phyloP scores from a whole-genome alignment of 2,113 vertebrate species.

The Notechis scutatus region DNA sequence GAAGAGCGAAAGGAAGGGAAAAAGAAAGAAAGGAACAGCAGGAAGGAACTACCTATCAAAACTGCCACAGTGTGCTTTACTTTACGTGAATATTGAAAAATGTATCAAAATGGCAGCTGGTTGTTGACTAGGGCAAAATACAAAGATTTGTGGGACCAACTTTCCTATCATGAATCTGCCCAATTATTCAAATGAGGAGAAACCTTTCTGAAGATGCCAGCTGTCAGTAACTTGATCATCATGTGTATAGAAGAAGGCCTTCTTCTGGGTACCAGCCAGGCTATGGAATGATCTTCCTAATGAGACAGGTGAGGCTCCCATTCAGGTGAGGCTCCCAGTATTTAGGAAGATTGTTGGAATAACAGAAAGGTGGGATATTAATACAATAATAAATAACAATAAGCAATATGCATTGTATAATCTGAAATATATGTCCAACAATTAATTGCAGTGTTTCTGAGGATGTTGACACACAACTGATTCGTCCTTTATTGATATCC shows the following conservation, averaged over 20 bases:
- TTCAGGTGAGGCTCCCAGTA: neutral
- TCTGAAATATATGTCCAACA: neutral
- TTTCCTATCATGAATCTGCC: neutral
- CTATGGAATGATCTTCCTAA: neutral
- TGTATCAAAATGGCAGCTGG: neutral
- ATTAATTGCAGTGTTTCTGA: neutral
- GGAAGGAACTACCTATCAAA: neutral
- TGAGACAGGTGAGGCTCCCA: neutral
- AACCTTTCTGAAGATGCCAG: neutral
- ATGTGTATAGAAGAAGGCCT: neutral
- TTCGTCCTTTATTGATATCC: neutral
- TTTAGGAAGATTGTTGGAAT: neutral
- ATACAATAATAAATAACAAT: neutral
- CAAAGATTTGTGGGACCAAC: neutral
- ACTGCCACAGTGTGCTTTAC: neutral
- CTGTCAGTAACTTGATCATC: neutral
- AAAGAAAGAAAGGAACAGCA: neutral
- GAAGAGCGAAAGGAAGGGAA: no score
- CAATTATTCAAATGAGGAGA: neutral
- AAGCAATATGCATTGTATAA: neutral
- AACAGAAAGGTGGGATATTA: neutral
- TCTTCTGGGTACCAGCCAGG: neutral
- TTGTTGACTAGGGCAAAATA: neutral
- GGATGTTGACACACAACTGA: neutral
- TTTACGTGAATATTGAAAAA: neutral